Evolutionary conservation across 2,888 invertebrate species (phyloP), one percentile per base, ranked within the genome.

Genomic region (Drosophila monieri): DNA sequence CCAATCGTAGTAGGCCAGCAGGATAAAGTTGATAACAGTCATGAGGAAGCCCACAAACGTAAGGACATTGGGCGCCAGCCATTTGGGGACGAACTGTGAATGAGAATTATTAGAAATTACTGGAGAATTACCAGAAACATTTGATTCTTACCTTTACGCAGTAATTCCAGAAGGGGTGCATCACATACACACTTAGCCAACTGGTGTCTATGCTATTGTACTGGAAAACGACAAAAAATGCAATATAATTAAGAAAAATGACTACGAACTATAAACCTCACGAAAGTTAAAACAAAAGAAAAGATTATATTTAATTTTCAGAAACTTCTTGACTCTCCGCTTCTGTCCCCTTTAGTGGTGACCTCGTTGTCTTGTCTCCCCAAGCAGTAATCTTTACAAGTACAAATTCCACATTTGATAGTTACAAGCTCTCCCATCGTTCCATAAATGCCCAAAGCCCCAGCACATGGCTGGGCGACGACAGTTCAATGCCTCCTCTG

Each of bases 151-250:
- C 99, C 95, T 98, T 94, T 9, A 99, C 98, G 86, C 98, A 95
- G 94, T 95, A 95, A 92, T 99, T 97, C 99, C 99, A 99, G 92
- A 99, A 99, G 25, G 99, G 99, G 92, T 99, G 99, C 96, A 99
- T 99, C 83, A 99, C 95, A 94, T 99, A 98, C 79, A 96, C 96
- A 91, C 99, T 98, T 57, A 99, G 94, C 37, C 98, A 95, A 91
- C 98, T 98, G 46, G 97, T 98, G 91, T 99, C 99, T 89, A 98
- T 93, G 58, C 97, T 97, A 92, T 95, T 98, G 91, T 99, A 99
- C 99, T 99, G 94, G 89, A 96, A n/a, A 25, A 41, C 21, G 32
- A 43, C 1, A 41, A 14, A 44, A 8, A 44, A 49, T 37, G 51
- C 1, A 1, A 27, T 14, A 41, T 35, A 23, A 23, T n/a, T n/a